These are phyloP conservation scores for Percina caprodes DNA, from an alignment of 2,113 vertebrate genomes.

Conservation along the genomic window DNA sequence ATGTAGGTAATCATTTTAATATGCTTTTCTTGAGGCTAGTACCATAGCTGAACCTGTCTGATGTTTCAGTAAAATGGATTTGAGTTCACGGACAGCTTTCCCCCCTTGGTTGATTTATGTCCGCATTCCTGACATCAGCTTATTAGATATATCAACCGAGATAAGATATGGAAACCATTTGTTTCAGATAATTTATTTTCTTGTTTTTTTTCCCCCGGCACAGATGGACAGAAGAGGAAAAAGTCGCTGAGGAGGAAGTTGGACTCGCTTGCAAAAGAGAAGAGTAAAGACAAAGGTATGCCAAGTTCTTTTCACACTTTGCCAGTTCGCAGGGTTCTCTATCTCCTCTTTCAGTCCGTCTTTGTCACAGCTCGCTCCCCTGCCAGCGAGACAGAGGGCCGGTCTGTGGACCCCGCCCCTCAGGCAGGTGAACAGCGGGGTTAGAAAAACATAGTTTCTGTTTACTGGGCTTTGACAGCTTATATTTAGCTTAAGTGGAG, in stretches of 20 bases:
- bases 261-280: slow-evolving; percentile 95
- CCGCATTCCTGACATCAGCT: slow-evolving; percentile 64
- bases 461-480: slow-evolving; percentile 60
- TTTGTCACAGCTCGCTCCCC: background rate
- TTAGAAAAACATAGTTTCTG: slow-evolving; percentile 63
- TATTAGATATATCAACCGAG: slow-evolving; percentile 54
- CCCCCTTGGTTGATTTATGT: slow-evolving; percentile 45
- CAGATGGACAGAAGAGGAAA: slow-evolving; percentile 98
- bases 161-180: slow-evolving; percentile 58
- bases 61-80: slow-evolving; percentile 41
- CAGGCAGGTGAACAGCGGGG: slow-evolving; percentile 59
- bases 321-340: background rate
- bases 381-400: background rate
- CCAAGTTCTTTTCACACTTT: background rate
- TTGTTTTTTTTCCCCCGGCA: slow-evolving; percentile 47
- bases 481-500: slow-evolving; percentile 75
- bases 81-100: slow-evolving; percentile 15
- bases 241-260: slow-evolving; percentile 96
- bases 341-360: background rate
- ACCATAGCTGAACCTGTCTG: slow-evolving; percentile 23
- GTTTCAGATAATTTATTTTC: slow-evolving; percentile 53
- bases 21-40: slow-evolving; percentile 26
- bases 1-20: slow-evolving; percentile 14
- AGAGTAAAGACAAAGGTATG: slow-evolving; percentile 96
- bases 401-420: slow-evolving; percentile 28